Evolutionary conservation across 2,113 vertebrate genomes (phyloP), one percentile per base, ranked within the genome.

Genomic region (Corythaeola cristata): DNA sequence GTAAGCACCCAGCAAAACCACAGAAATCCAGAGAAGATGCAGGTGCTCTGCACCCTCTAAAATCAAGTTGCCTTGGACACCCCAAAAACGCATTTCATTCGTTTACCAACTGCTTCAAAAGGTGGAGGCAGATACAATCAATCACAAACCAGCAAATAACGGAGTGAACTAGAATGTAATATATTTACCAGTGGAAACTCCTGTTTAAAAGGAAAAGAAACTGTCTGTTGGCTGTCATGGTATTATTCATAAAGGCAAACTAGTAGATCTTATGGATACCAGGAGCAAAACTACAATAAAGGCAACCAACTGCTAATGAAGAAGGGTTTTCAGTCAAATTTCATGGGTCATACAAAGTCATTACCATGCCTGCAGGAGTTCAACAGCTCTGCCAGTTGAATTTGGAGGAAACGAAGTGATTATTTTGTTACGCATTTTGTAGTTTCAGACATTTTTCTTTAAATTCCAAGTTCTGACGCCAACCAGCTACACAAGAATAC

Each of bases 311-410:
- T 93, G 90, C 72, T 95, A 93, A 96, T 69, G 90, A 93, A 94
- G 93, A 93, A 95, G 82, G 79, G 91, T 94, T 96, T 97, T 94
- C 93, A 96, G 93, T 91, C 90, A 94, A 95, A 96, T 96, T 96
- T 96, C 93, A 96, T 96, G 96, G 96, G 93, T 96, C 96, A 96
- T 62, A 87, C 96, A 93, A 85, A 95, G 90, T 94, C 93, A 95
- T 94, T 95, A 93, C 88, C 78, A 86, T 63, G 93, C 88, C 93
- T 93, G 96, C 95, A 97, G 96, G 91, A 96, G 96, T 85, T 94
- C 90, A 96, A 37, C 63, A 92, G 83, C 88, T 93, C 83, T 86
- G 88, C 88, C 85, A 95, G 62, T 75, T 92, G 92, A 97, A 94
- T 89, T 67, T 55, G 4, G 60, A 67, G 85, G 44, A 75, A 88